phyloP scores from a whole-genome alignment of 2,113 vertebrate species.

The Loxodonta africana region DNA sequence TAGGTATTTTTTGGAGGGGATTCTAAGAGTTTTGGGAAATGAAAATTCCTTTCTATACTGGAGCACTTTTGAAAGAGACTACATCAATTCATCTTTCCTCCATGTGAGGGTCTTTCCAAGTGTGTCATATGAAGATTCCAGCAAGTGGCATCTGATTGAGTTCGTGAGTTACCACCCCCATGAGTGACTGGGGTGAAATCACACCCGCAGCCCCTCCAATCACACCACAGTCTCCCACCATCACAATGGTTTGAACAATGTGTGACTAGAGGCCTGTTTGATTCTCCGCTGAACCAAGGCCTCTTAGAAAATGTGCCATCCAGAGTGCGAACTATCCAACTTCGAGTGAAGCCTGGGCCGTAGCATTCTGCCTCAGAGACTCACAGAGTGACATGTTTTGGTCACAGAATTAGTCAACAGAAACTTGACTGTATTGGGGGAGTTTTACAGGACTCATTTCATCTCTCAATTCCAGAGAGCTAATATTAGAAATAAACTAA shows the following conservation, averaged over 20 bases:
- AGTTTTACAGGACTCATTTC: conserved; percentile 45
- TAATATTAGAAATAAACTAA: conserved; percentile 45
- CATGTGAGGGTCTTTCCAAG: conserved; percentile 45
- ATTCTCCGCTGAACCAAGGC: background rate
- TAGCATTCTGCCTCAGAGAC: background rate
- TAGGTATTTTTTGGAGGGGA: background rate
- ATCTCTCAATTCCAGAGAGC: conserved; percentile 56
- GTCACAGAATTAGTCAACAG: conserved; percentile 58
- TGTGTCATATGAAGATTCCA: background rate
- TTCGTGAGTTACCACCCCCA: background rate
- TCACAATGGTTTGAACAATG: background rate
- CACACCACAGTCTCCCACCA: background rate
- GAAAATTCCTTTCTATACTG: background rate
- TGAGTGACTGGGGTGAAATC: conserved; percentile 37
- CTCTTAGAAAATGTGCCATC: background rate
- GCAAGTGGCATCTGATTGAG: background rate
- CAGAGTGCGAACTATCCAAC: background rate
- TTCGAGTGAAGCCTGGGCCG: background rate
- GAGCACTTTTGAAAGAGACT: background rate
- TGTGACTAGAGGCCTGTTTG: background rate
- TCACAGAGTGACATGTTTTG: background rate
- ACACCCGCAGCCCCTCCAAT: background rate
- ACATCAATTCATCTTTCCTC: background rate
- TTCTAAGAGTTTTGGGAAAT: background rate
- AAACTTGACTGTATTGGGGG: background rate